These are phyloP conservation scores for Aphidius colemani DNA, from an alignment of 2,888 invertebrate genomes.

Conservation along the genomic window DNA sequence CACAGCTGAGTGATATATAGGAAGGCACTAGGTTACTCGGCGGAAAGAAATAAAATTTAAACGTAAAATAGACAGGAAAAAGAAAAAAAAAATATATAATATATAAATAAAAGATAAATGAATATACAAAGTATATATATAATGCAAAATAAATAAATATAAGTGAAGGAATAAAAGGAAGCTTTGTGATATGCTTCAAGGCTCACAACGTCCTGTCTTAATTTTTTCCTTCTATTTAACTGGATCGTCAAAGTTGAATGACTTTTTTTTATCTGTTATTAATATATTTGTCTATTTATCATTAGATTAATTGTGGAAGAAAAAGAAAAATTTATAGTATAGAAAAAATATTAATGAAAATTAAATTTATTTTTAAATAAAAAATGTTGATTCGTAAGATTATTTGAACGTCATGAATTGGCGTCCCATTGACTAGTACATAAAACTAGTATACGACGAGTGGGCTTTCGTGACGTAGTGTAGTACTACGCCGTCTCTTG, in stretches of 20 bases:
- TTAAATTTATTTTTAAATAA: not conserved
- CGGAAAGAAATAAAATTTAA: constrained; percentile 19
- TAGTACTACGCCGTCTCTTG: constrained; percentile 7
- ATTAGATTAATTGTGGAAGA: not conserved
- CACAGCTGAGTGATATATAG: constrained; percentile 3
- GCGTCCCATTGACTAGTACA: constrained; percentile 4
- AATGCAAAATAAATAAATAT: constrained; percentile 13
- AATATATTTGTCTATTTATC: not conserved
- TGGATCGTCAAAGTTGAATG: constrained; percentile 14
- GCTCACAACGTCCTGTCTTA: constrained; percentile 32
- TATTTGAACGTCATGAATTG: constrained; percentile 2
- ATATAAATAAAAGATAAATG: constrained; percentile 25
- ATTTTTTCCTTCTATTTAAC: constrained; percentile 18
- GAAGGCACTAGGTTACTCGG: constrained; percentile 40
- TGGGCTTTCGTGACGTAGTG: constrained; percentile 13
- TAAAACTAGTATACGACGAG: constrained; percentile 5
- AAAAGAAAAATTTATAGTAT: not conserved
- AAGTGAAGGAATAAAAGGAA: constrained; percentile 28
- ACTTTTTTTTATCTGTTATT: not conserved
- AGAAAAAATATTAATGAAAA: not conserved
- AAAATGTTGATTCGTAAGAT: not conserved
- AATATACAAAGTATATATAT: constrained; percentile 1
- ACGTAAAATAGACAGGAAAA: not conserved
- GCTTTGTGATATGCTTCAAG: constrained; percentile 27
- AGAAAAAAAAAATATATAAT: constrained; percentile 11